These are phyloP conservation scores for Epizoanthus stellaris DNA, from an alignment of 92 coral and sea anemone species.

Conservation along the genomic window DNA sequence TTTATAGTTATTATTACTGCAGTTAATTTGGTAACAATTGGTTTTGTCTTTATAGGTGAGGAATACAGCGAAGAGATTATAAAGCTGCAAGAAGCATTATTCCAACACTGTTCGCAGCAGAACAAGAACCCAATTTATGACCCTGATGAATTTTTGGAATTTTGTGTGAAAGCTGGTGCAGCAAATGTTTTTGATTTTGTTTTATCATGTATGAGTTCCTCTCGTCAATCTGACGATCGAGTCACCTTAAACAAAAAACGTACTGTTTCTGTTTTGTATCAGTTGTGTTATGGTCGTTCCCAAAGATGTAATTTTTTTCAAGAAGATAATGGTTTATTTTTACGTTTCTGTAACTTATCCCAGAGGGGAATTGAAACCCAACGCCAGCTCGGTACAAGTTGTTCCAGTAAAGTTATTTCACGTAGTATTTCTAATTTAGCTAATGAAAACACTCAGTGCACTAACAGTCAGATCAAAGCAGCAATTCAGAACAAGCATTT, in stretches of 20 bases:
- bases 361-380: conserved; percentile 30
- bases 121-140: conserved; percentile 25
- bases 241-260: conserved; percentile 5
- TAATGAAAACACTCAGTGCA: background rate
- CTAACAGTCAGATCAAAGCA: background rate
- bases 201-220: conserved; percentile 38
- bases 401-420: conserved; percentile 14
- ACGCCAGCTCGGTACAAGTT: conserved; percentile 6
- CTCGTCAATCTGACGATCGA: conserved; percentile 15
- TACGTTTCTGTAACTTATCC: conserved; percentile 5
- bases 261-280: conserved; percentile 36
- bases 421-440: background rate
- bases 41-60: background rate
- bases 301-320: conserved; percentile 36
- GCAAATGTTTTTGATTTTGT: conserved; percentile 34
- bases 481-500: conserved; percentile 17
- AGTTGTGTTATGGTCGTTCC: conserved; percentile 29
- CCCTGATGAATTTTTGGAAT: background rate
- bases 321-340: conserved; percentile 45
- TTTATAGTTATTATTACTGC: too few relatives aligned
- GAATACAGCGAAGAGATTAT: background rate
- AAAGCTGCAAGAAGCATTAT: too few relatives aligned
- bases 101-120: background rate
- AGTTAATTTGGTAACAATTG: background rate
- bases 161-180: conserved; percentile 21